Conservation (phyloP, 2,113 vertebrate species). For the Oceanodroma tethys region DNA sequence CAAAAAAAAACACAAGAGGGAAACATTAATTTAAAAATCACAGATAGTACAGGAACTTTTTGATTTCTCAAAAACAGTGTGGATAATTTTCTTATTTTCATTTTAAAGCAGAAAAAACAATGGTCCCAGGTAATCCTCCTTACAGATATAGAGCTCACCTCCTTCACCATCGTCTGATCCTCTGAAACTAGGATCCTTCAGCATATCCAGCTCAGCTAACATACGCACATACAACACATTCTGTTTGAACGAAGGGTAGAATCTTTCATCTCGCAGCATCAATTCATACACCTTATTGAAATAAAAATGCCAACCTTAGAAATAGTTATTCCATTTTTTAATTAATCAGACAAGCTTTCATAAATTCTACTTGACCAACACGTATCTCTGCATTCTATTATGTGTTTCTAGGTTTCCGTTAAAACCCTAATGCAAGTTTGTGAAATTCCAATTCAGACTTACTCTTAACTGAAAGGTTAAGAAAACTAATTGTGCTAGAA, state of each 20-base stretch:
- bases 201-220: conserved; percentile 97
- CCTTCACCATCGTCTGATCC: conserved; percentile 95
- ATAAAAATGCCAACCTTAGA: neutral
- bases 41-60: neutral
- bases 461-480: neutral
- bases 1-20: neutral
- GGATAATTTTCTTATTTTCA: neutral
- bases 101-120: neutral
- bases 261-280: conserved; percentile 94
- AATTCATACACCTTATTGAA: conserved; percentile 90
- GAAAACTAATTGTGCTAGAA: neutral
- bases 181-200: conserved; percentile 97
- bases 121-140: neutral
- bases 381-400: neutral
- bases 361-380: neutral
- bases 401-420: neutral
- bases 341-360: neutral
- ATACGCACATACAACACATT: conserved; percentile 94
- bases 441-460: neutral
- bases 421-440: neutral
- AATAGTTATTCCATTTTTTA: neutral
- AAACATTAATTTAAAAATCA: neutral
- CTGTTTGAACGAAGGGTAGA: conserved; percentile 95
- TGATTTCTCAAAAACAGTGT: neutral
- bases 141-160: conserved; percentile 68